phyloP scores from a whole-genome alignment of 2,797 vertebrate species.

The Coreius guichenoti region DNA sequence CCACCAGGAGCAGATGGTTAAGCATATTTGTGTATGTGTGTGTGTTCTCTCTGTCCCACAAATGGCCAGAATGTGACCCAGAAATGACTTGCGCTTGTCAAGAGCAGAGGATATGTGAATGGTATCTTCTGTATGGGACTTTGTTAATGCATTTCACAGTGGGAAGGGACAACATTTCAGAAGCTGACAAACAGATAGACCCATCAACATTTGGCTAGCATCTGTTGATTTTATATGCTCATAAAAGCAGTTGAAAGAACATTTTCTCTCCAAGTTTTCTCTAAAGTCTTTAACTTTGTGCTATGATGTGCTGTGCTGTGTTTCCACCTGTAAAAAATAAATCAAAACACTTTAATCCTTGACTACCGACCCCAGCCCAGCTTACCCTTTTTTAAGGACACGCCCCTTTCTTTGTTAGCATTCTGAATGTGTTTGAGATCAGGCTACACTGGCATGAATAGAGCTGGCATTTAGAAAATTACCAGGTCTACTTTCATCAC shows the following conservation, averaged over 20 bases:
- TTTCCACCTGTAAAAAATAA: constrained; percentile 23
- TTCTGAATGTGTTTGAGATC: constrained; percentile 52
- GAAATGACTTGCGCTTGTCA: constrained; percentile 44
- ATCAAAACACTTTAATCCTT: constrained; percentile 33
- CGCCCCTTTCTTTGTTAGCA: constrained; percentile 49
- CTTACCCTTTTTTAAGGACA: constrained; percentile 37
- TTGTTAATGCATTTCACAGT: constrained; percentile 34
- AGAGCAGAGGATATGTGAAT: constrained; percentile 24
- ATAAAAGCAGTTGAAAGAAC: constrained; percentile 23
- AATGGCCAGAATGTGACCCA: constrained; percentile 55
- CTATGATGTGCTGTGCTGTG: background rate
- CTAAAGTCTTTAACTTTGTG: background rate
- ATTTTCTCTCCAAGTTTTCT: background rate
- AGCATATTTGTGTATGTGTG: constrained; percentile 34
- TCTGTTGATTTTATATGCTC: constrained; percentile 45
- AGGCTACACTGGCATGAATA: constrained; percentile 47
- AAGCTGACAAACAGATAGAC: constrained; percentile 34
- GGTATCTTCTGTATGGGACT: background rate
- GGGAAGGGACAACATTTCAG: constrained; percentile 29
- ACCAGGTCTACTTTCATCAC: constrained; percentile 24
- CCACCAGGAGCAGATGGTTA: constrained; percentile 61
- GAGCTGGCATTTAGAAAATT: constrained; percentile 54
- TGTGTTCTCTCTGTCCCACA: constrained; percentile 50
- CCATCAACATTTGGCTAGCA: constrained; percentile 49
- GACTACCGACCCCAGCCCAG: background rate